Base-by-base conservation (phyloP, 2,888 invertebrate species). In the Agonopterix arenella region DNA sequence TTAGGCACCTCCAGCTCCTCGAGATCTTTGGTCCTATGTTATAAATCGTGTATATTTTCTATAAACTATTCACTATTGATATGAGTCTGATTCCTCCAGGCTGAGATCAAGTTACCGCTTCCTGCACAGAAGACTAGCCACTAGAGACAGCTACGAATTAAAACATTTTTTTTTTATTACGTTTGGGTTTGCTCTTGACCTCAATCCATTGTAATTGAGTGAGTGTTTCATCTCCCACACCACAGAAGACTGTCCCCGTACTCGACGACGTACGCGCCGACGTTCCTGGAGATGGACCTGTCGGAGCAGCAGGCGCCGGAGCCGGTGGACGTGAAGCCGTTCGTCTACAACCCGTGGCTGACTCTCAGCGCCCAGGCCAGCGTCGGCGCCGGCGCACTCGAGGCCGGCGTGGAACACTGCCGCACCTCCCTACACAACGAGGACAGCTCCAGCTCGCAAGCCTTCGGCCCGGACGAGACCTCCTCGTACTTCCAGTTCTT, bases 401-500 rank as follows among this genome's bases (percentile, higher is more conserved):
- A 44, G 41, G 48, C 8, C 49, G 48, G 52, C 50, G 47, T 38
- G 51, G 56, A 43, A 52, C 55, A 38, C 38, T 50, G 40, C 51
- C 49, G 54, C 13, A 69, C 75, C 52, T 70, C 77, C 2, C 28
- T 28, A 65, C 49, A 10, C 52, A 50, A 37, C 48, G 11, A 50
- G 53, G 36, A 57, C 51, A 58, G 61, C 53, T 75, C 75, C 48
- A 64, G 69, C 51, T 73, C 77, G 4, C 58, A 60, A 1, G 60
- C 69, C 44, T 80, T 82, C 66, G 70, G 70, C 9, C 60, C 78
- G 1, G 85, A 85, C 49, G 88, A 86, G 54, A 79, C 68, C 65
- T 64, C 73, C 4, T 80, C 83, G 1, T 88, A 74, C 64, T 85
- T 85, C 59, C 83, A 86, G 53, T 88, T 88, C 70, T 88, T 88